Conservation (phyloP, 2,113 vertebrate species). For the Archilochus colubris region DNA sequence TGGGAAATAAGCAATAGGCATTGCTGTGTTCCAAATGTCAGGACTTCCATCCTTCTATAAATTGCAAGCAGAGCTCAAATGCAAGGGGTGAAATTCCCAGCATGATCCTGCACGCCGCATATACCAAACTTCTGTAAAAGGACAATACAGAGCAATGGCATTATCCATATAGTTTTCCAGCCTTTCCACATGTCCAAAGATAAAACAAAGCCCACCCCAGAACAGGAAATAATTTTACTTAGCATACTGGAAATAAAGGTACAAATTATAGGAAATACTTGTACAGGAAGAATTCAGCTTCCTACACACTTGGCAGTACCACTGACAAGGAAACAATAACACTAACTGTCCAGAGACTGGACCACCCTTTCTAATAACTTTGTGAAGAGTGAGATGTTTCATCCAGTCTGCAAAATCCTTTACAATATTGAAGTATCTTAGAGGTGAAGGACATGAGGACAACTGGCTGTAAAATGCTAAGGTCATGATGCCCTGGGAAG, state of each 20-base stretch:
- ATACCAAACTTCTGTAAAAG: background rate
- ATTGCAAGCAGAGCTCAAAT: background rate
- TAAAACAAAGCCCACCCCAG: background rate
- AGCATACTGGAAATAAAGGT: background rate
- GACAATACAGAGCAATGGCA: background rate
- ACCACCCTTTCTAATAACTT: background rate
- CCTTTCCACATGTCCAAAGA: background rate
- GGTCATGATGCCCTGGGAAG: background rate
- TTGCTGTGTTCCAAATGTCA: conserved; percentile 48
- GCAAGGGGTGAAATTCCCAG: background rate
- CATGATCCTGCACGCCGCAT: background rate
- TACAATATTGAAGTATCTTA: background rate
- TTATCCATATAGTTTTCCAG: background rate
- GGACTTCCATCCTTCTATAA: conserved; percentile 36
- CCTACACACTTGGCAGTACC: background rate
- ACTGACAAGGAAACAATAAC: background rate
- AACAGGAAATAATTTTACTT: conserved; percentile 1
- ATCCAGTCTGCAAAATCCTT: background rate
- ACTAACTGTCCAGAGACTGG: background rate
- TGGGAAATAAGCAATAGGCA: conserved; percentile 63
- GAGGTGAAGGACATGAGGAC: background rate
- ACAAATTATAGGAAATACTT: background rate
- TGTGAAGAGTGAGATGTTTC: background rate
- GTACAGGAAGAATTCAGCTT: conserved; percentile 14
- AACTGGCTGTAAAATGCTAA: background rate